phyloP scores from a whole-genome alignment of 2,797 vertebrate species.

The Notamacropus eugenii region DNA sequence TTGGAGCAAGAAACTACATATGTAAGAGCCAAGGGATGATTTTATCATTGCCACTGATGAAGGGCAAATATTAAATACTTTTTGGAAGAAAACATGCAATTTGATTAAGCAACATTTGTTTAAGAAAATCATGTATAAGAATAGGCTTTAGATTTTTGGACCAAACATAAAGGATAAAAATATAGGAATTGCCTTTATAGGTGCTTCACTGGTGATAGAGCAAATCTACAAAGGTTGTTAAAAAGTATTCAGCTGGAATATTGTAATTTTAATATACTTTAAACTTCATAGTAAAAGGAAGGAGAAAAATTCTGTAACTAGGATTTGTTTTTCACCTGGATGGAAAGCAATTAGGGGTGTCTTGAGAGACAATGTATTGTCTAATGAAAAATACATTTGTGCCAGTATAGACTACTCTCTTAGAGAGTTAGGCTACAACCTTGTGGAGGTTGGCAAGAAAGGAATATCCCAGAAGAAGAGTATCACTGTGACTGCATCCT shows the following conservation, averaged over 20 bases:
- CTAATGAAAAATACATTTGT: not conserved
- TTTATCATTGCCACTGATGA: not conserved
- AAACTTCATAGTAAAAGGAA: not conserved
- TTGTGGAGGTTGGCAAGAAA: not conserved
- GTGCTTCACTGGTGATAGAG: not conserved
- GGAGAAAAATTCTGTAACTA: not conserved
- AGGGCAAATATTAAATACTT: not conserved
- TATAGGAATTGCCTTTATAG: not conserved
- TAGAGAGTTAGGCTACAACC: not conserved
- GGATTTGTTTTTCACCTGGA: not conserved
- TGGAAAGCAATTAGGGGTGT: not conserved
- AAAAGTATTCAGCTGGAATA: not conserved
- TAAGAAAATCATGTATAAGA: not conserved
- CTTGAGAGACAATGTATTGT: not conserved
- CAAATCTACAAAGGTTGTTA: not conserved
- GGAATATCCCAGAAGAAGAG: not conserved
- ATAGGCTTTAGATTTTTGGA: not conserved
- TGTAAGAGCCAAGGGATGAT: not conserved
- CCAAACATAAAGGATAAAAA: not conserved
- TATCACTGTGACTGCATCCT: not conserved
- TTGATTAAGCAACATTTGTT: not conserved
- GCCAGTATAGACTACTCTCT: not conserved
- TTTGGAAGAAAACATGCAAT: not conserved
- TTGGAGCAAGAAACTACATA: not conserved
- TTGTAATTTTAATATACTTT: not conserved